Percentiles rank a stretch among this genome's conserved stretches.
Evolutionary conservation across 2,113 vertebrate genomes (phyloP).

Genomic region (Gorilla gorilla): DNA sequence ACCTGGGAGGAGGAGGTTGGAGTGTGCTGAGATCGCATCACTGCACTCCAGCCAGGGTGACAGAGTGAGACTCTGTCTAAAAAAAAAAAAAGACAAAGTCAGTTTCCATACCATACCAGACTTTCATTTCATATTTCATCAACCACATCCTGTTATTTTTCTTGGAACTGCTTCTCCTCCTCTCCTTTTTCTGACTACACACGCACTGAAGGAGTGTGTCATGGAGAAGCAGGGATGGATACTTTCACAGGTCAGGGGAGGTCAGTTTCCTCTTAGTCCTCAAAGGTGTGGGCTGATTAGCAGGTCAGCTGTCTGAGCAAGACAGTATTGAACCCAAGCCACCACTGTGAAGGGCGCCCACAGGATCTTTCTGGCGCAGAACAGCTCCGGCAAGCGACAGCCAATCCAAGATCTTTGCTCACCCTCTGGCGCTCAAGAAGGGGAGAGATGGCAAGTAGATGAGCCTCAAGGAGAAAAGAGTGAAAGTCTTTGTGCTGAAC

Average conservation of each 20-base stretch:
- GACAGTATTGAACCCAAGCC: not conserved
- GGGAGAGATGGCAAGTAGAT: not conserved
- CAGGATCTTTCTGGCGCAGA: not conserved
- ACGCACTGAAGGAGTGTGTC: not conserved
- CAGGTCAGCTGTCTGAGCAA: not conserved
- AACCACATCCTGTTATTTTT: not conserved
- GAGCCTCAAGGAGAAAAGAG: not conserved
- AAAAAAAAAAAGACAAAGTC: not conserved
- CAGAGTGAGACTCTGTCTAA: too few relatives aligned
- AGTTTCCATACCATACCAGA: not conserved
- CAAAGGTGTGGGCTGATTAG: too few relatives aligned
- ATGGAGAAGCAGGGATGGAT: not conserved
- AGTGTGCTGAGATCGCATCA: too few relatives aligned
- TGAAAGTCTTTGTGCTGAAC: not conserved
- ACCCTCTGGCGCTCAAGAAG: not conserved
- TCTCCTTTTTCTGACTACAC: not conserved
- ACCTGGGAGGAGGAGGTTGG: too few relatives aligned
- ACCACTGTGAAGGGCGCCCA: rapidly evolving
- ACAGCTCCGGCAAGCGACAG: not conserved
- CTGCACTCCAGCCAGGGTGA: too few relatives aligned
- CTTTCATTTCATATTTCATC: too few relatives aligned
- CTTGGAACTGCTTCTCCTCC: not conserved
- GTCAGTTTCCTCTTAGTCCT: not conserved
- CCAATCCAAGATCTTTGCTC: too few relatives aligned
- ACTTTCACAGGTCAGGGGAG: not conserved